Conservation (phyloP, 2,113 vertebrate genomes). For the Semicossyphus pulcher region DNA sequence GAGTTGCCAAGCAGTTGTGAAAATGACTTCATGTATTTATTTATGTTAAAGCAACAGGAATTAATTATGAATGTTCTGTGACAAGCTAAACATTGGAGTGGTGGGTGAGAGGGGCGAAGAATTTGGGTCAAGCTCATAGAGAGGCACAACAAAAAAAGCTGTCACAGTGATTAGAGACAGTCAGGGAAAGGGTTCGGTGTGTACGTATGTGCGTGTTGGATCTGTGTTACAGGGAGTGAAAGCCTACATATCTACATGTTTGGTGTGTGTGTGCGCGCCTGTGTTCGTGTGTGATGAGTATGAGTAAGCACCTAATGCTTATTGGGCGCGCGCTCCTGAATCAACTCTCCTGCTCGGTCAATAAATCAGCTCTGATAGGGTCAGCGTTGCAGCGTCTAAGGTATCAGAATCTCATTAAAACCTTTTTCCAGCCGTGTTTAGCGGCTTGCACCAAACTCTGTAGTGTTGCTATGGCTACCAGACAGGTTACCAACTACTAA, state of each 20-base stretch:
- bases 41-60: constrained; percentile 79
- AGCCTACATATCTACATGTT: constrained; percentile 13
- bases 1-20: constrained; percentile 76
- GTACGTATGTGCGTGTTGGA: neutral
- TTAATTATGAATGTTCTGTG: constrained; percentile 79
- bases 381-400: constrained; percentile 55
- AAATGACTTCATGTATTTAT: constrained; percentile 82
- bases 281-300: constrained; percentile 13
- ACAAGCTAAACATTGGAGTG: constrained; percentile 70
- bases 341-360: constrained; percentile 61
- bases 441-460: constrained; percentile 60
- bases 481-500: constrained; percentile 67
- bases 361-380: constrained; percentile 71
- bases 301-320: constrained; percentile 39
- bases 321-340: constrained; percentile 35
- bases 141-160: constrained; percentile 48
- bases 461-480: constrained; percentile 76
- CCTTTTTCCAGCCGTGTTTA: constrained; percentile 61
- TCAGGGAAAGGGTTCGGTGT: constrained; percentile 35
- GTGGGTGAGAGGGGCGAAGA: constrained; percentile 58
- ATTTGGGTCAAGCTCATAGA: constrained; percentile 77
- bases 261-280: constrained; percentile 12
- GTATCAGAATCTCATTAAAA: constrained; percentile 73
- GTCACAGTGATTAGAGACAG: constrained; percentile 44
- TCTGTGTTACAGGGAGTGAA: constrained; percentile 6